These are phyloP conservation scores for Drosophila sordidapex DNA, from an alignment of 2,888 invertebrate genomes.

Conservation along the genomic window DNA sequence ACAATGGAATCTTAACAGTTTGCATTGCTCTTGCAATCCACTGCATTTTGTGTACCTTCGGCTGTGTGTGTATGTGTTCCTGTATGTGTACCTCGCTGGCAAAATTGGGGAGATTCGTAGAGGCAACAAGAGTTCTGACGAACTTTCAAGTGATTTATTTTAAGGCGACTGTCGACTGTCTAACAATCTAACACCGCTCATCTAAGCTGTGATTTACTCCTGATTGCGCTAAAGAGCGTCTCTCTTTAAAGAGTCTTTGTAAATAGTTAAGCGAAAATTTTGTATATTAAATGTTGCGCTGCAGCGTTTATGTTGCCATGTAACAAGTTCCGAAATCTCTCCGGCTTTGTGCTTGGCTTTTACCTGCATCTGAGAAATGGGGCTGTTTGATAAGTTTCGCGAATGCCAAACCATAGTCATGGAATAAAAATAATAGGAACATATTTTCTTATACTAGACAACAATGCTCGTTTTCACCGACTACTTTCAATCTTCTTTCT, in stretches of 20 bases:
- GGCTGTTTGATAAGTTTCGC: slow-evolving; percentile 8
- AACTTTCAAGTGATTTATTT: slow-evolving; percentile 71
- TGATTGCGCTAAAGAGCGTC: slow-evolving; percentile 2
- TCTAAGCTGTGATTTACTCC: background rate
- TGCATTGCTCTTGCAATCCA: slow-evolving; percentile 17
- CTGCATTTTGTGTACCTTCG: background rate
- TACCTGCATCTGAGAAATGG: background rate
- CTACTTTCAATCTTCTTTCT: background rate
- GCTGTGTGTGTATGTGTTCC: slow-evolving; percentile 6
- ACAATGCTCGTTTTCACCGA: background rate
- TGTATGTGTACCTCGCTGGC: slow-evolving; percentile 18
- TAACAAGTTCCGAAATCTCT: background rate
- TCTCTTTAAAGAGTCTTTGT: slow-evolving; percentile 16
- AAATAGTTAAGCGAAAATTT: slow-evolving; percentile 21
- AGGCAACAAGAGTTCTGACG: slow-evolving; percentile 57
- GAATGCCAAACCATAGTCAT: background rate
- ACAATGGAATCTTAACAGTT: slow-evolving; percentile 29
- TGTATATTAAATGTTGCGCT: slow-evolving; percentile 26
- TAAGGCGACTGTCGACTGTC: slow-evolving; percentile 25
- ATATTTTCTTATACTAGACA: background rate
- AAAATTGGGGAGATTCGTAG: slow-evolving; percentile 30
- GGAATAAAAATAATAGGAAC: background rate
- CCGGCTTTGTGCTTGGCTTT: background rate
- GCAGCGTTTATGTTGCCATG: slow-evolving; percentile 8
- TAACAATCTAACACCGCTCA: slow-evolving; percentile 5